Percentiles rank a stretch among this genome's conserved stretches.
Conservation (phyloP, 2,113 vertebrate genomes). For the Eupsittula cactorum region DNA sequence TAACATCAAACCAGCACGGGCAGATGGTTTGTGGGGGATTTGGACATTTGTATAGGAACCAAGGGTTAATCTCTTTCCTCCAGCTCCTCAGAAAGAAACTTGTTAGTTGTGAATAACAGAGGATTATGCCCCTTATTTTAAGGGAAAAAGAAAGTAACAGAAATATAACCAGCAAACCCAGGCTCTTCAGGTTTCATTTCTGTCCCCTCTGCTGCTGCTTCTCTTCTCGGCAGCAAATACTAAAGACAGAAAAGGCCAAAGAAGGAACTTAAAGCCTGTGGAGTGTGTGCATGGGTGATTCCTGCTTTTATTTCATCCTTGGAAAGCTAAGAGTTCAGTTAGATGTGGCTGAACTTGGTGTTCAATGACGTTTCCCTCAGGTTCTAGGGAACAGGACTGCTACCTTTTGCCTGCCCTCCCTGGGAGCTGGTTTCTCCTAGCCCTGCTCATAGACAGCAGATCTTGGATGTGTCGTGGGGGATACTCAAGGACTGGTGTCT, state of each 20-base stretch:
- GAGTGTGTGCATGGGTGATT: neutral
- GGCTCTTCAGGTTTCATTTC: neutral
- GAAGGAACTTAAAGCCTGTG: neutral
- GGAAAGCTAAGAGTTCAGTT: neutral
- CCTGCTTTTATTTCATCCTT: neutral
- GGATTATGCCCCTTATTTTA: neutral
- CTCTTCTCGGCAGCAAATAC: neutral
- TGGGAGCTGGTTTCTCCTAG: neutral
- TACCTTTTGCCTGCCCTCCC: neutral
- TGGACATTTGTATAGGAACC: neutral
- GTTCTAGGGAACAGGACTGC: neutral
- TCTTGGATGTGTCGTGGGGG: neutral
- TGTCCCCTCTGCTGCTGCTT: neutral
- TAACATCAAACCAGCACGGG: neutral
- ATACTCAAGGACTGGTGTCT: neutral
- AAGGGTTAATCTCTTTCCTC: neutral
- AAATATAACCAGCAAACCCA: neutral
- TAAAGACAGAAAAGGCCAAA: neutral
- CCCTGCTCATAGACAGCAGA: too few species aligned
- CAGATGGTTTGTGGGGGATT: fast-evolving
- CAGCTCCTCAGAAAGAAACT: neutral
- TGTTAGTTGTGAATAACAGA: neutral
- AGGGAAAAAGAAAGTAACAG: neutral
- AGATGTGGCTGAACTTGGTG: neutral
- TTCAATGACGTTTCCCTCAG: neutral